Percentiles rank a stretch among this genome's conserved stretches.
These are phyloP conservation scores for Channa maculata DNA, from an alignment of 2,113 vertebrate species.

Conservation along the genomic window DNA sequence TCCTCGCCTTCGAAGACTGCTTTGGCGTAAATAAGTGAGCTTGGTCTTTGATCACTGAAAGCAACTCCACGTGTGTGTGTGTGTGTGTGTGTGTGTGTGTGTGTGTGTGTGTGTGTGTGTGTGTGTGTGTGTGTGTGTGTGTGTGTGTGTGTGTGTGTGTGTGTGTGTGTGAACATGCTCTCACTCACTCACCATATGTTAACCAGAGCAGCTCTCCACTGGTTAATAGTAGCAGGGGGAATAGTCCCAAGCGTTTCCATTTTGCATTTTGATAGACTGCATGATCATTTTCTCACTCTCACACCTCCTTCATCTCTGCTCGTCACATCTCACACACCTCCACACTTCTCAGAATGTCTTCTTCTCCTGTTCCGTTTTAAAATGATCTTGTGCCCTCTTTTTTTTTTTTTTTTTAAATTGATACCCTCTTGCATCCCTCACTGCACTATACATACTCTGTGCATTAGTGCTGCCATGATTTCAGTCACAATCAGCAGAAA, in stretches of 20 bases:
- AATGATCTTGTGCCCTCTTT: neutral
- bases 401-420: neutral
- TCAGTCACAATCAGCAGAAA: constrained; percentile 17
- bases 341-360: constrained; percentile 1
- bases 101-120: neutral
- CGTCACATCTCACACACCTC: constrained; percentile 8
- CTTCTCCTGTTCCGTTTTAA: constrained; percentile 1
- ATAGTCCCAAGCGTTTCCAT: constrained; percentile 46
- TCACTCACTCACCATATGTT: constrained; percentile 54
- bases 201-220: constrained; percentile 39
- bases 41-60: constrained; percentile 62
- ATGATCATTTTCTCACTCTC: constrained; percentile 49
- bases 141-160: constrained; percentile 1
- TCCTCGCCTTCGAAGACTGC: constrained; percentile 41
- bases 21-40: constrained; percentile 40
- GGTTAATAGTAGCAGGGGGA: constrained; percentile 42
- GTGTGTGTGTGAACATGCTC: neutral
- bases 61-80: constrained; percentile 13
- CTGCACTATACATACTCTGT: neutral
- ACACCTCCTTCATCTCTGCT: constrained; percentile 26
- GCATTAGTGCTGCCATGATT: neutral
- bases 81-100: constrained; percentile 3
- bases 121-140: constrained; percentile 9
- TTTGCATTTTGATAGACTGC: constrained; percentile 64
- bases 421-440: neutral